phyloP scores from a whole-genome alignment of 2,888 invertebrate genomes.

The Acrobasis repandana region DNA sequence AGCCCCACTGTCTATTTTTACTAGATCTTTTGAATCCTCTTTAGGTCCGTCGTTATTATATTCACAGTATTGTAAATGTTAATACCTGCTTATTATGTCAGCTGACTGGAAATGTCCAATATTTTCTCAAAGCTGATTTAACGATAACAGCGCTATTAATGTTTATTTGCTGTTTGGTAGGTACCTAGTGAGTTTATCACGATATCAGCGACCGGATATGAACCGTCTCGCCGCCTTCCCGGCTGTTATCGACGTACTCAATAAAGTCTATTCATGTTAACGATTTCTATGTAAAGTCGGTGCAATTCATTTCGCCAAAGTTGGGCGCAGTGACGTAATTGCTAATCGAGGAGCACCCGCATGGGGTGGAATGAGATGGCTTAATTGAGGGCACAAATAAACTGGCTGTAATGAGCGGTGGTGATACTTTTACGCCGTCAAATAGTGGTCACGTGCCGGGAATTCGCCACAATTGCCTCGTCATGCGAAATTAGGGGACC shows the following conservation, averaged over 20 bases:
- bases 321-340: constrained; percentile 19
- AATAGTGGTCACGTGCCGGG: constrained; percentile 78
- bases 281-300: constrained; percentile 32
- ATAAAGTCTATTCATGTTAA: constrained; percentile 46
- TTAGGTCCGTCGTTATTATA: constrained; percentile 15
- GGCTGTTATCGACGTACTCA: constrained; percentile 60
- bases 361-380: constrained; percentile 62
- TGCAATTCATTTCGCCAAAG: constrained; percentile 33
- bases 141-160: constrained; percentile 36
- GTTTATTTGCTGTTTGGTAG: constrained; percentile 53
- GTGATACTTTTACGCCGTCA: constrained; percentile 66
- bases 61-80: constrained; percentile 5
- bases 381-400: constrained; percentile 76
- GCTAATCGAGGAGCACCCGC: constrained; percentile 58
- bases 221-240: constrained; percentile 62
- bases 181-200: constrained; percentile 62
- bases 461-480: constrained; percentile 73
- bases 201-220: constrained; percentile 63
- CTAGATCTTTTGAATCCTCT: constrained; percentile 1
- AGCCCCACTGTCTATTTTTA: constrained; percentile 30
- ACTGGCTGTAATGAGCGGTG: constrained; percentile 61
- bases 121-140: constrained; percentile 40
- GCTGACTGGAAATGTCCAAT: constrained; percentile 26
- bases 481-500: constrained; percentile 56
- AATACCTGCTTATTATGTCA: background rate